These are phyloP conservation scores for Propithecus coquereli DNA, from an alignment of 2,113 vertebrate species.

Conservation along the genomic window DNA sequence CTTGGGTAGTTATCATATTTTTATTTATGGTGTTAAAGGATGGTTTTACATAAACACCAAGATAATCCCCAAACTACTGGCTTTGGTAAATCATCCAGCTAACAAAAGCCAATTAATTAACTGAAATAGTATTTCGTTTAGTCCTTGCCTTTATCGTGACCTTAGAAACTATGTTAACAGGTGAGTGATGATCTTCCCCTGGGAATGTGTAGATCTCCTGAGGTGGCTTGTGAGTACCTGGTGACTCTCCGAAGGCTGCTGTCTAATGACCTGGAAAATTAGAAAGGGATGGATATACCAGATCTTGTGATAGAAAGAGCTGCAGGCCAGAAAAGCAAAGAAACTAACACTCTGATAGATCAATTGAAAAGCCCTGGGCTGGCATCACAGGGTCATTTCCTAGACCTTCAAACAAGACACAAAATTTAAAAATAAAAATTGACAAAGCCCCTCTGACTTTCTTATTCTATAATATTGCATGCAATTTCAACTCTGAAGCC, in stretches of 20 bases:
- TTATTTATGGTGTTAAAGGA: neutral
- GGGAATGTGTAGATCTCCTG: neutral
- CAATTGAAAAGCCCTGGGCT: neutral
- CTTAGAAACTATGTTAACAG: neutral
- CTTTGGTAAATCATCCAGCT: neutral
- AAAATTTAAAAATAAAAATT: slow-evolving; percentile 21
- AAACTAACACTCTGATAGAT: neutral
- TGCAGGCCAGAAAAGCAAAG: neutral
- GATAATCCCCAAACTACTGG: neutral
- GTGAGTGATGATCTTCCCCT: neutral
- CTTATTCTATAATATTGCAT: neutral
- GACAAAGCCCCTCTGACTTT: neutral
- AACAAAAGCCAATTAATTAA: neutral
- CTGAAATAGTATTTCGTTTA: neutral
- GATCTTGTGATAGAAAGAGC: neutral
- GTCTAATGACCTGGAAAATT: slow-evolving; percentile 67
- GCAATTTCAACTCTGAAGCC: slow-evolving; percentile 3
- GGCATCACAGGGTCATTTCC: neutral
- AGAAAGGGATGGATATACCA: neutral
- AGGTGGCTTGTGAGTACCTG: neutral
- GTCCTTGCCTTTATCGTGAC: neutral
- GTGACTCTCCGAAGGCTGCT: slow-evolving; percentile 6
- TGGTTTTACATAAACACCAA: neutral
- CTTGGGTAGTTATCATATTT: neutral
- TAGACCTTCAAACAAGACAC: neutral